Evolutionary conservation across 2,888 invertebrate genomes (phyloP).

Genomic region (Aethes cnicana): DNA sequence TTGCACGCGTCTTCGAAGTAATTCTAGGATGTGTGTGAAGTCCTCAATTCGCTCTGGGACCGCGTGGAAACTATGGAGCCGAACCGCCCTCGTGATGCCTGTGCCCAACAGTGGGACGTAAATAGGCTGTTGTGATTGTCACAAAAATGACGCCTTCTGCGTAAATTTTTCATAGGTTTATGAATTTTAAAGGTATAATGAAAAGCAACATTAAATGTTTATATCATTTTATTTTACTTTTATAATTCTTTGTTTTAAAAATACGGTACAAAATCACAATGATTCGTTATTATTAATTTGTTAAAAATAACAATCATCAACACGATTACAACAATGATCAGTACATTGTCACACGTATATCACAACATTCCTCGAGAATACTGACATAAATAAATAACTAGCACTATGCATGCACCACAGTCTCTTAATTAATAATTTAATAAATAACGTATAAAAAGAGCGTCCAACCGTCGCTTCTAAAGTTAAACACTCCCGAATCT

Average conservation of each 20-base stretch:
- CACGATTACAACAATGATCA: constrained; percentile 27
- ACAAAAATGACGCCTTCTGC: too few species aligned
- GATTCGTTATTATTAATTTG: constrained; percentile 54
- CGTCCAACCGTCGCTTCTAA: constrained; percentile 60
- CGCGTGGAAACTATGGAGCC: too few species aligned
- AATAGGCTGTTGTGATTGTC: too few species aligned
- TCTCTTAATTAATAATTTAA: constrained; percentile 75
- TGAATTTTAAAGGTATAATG: constrained; percentile 21
- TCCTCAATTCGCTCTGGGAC: too few species aligned
- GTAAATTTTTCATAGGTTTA: too few species aligned
- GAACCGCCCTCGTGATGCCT: too few species aligned
- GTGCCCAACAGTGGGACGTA: too few species aligned
- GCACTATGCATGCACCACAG: constrained; percentile 71
- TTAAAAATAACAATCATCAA: constrained; percentile 52
- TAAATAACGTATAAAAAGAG: constrained; percentile 68
- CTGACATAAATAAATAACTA: constrained; percentile 81
- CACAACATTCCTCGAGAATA: constrained; percentile 70
- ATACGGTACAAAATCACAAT: constrained; percentile 70
- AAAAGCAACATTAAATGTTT: constrained; percentile 44
- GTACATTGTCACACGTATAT: constrained; percentile 42
- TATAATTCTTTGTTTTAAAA: constrained; percentile 63
- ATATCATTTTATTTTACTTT: constrained; percentile 60
- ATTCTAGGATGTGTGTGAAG: too few species aligned
- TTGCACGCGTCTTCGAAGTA: too few species aligned
- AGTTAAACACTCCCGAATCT: constrained; percentile 45